Evolutionary conservation across 2,113 vertebrate species (phyloP), one percentile per base, ranked within the genome.

Genomic region (Garra rufa): DNA sequence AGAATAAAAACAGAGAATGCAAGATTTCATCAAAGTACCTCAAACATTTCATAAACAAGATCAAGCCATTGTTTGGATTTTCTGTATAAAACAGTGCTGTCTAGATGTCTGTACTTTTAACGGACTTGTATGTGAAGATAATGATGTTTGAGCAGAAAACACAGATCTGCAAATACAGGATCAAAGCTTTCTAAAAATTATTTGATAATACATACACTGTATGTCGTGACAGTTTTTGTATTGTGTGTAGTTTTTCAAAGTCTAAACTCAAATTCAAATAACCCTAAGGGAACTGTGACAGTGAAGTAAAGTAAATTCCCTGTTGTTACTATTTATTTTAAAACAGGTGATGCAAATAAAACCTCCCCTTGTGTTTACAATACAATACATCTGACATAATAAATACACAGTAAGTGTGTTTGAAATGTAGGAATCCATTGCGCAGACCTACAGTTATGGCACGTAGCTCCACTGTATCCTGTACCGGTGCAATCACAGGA

Each of bases 401-500:
- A 44, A 7, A 48, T 43, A 13, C 6, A 50, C 24, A 50, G 5
- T 50, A 43, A 80, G 28, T 84, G 34, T 65, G 34, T 76, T 77
- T 41, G 34, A 78, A 73, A 83, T 65, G n/a, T 24, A 63, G 21
- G 34, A 55, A 59, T 83, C 34, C 81, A 69, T 41, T 34, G 67
- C 19, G 59, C 6, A 63, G 86, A 96, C 98, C 98, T 93, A 99
- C 98, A 97, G 90, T 95, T 95, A 84, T 97, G 96, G 78, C 96
- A 97, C 26, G 96, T 97, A 26, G 92, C 92, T 10, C 96, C 96
- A 0, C 1, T 91, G 90, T 99, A 99, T 48, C 97, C 96, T 0
- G 95, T 97, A 38, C 95, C 93, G 0, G 93, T 94, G 38, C 98
- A 99, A 91, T 99, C 95, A 0, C 98, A 99, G 88, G 93, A 91